Evolutionary conservation across 1,140 invertebrate genomes (phyloP), one percentile per base, ranked within the genome.

Genomic region (Zophobas morio): DNA sequence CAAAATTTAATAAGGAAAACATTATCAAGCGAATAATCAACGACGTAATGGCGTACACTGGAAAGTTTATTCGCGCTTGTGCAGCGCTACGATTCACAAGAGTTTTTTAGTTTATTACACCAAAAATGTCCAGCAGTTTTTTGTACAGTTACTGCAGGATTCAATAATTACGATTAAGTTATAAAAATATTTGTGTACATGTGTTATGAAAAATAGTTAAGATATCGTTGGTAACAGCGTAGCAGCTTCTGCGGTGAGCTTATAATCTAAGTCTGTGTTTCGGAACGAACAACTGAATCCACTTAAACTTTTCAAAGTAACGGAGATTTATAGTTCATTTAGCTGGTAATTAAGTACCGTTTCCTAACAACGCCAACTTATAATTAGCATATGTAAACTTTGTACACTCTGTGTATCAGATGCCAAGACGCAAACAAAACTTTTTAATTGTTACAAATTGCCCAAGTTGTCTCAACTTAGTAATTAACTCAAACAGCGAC

Each of bases 401-500:
- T 80, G 82, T 82, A 80, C 80, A 81, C 80, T 78, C 75, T 79
- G 73, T 79, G 77, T 78, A 76, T 75, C 81, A 75, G 80, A 81
- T 82, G 78, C 71, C 57, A 79, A 71, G 79, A 76, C 75, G 78
- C 66, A 76, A 74, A 63, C 56, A 75, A 82, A 85, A 85, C 78
- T 85, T 84, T 85, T 85, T 85, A 85, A 84, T 85, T 85, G 84
- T 85, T 85, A 84, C 84, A 85, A 85, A 85, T 85, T 85, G 81
- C 84, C 79, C 79, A 85, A 85, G 82, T 84, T 84, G 60, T 79
- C 78, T 79, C 75, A 82, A 83, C 79, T 79, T 75, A 74, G 81
- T 84, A 84, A 84, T 84, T 84, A 84, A 84, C 80, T 82, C 76
- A 42, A 6, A 42, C 1, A 66, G 39, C 60, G 60, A 33, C 39